Evolutionary conservation across 2,888 invertebrate genomes (phyloP).

Genomic region (Chalcosyrphus nemorum): DNA sequence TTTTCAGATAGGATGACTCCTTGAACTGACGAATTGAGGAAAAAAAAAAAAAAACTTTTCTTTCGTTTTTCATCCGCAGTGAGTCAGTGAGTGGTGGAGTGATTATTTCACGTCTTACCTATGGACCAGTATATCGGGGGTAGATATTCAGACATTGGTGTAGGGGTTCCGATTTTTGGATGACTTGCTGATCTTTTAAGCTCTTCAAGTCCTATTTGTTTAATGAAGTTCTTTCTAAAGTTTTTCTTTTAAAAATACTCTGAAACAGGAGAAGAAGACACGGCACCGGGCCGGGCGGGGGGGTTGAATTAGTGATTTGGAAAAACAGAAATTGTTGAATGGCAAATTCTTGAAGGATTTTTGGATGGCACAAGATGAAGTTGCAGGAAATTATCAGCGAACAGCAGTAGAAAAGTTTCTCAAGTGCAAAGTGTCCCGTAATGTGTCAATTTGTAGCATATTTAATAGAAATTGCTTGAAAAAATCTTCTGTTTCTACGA

Average conservation of each 20-base stretch:
- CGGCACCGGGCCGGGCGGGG: neutral
- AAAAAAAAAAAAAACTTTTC: conserved; percentile 64
- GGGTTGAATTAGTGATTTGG: conserved; percentile 55
- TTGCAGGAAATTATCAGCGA: conserved; percentile 48
- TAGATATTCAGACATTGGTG: conserved; percentile 50
- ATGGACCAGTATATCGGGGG: conserved; percentile 52
- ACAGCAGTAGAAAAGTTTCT: conserved; percentile 37
- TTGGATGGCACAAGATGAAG: conserved; percentile 37
- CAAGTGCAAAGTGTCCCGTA: conserved; percentile 28
- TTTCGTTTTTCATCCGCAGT: conserved; percentile 6
- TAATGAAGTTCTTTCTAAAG: conserved; percentile 65
- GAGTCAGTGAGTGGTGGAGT: conserved; percentile 51
- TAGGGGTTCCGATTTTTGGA: conserved; percentile 63
- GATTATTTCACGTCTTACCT: conserved; percentile 64
- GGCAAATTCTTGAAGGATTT: conserved; percentile 40
- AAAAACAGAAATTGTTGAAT: conserved; percentile 65
- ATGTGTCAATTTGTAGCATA: conserved; percentile 47
- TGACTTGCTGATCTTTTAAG: conserved; percentile 73
- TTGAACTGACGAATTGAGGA: conserved; percentile 69
- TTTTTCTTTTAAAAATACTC: conserved; percentile 42
- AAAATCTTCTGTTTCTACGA: neutral
- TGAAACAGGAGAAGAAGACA: neutral
- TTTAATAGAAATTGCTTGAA: conserved; percentile 13
- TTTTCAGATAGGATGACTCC: conserved; percentile 68
- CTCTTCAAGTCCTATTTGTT: conserved; percentile 71